Conservation (phyloP, 2,113 vertebrate genomes). For the Fulmarus glacialis region DNA sequence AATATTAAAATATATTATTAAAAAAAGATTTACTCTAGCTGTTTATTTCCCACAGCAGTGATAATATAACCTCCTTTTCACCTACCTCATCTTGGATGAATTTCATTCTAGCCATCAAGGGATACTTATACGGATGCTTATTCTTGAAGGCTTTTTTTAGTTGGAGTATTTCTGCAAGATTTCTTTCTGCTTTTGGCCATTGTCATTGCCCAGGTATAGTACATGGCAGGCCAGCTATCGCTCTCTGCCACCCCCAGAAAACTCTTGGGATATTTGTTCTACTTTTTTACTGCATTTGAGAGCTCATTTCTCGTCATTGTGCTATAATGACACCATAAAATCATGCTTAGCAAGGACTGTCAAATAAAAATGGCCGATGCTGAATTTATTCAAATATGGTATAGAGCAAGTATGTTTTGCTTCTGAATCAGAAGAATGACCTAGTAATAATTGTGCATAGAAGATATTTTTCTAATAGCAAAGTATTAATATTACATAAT, state of each 20-base stretch:
- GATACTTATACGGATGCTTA: not conserved
- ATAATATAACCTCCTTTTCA: slow-evolving; percentile 18
- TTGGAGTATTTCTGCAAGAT: not conserved
- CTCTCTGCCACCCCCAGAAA: not conserved
- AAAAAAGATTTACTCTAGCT: slow-evolving; percentile 5
- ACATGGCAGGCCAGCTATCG: not conserved
- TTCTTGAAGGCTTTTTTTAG: not conserved
- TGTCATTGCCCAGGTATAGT: not conserved
- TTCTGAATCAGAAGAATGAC: not conserved
- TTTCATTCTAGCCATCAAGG: slow-evolving; percentile 31
- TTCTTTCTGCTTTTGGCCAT: not conserved
- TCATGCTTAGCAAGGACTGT: not conserved
- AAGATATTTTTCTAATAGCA: not conserved
- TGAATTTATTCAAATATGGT: not conserved
- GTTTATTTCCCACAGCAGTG: slow-evolving; percentile 33
- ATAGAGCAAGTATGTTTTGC: not conserved
- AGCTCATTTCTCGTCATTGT: not conserved
- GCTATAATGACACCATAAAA: not conserved
- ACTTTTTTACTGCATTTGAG: not conserved
- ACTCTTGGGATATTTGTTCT: not conserved
- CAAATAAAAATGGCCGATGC: not conserved
- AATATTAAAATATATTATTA: slow-evolving; percentile 45
- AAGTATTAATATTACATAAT: not conserved
- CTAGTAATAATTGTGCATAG: not conserved
- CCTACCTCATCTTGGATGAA: slow-evolving; percentile 36